phyloP scores from a whole-genome alignment of 2,113 vertebrate species.

The Cheilinus undulatus region DNA sequence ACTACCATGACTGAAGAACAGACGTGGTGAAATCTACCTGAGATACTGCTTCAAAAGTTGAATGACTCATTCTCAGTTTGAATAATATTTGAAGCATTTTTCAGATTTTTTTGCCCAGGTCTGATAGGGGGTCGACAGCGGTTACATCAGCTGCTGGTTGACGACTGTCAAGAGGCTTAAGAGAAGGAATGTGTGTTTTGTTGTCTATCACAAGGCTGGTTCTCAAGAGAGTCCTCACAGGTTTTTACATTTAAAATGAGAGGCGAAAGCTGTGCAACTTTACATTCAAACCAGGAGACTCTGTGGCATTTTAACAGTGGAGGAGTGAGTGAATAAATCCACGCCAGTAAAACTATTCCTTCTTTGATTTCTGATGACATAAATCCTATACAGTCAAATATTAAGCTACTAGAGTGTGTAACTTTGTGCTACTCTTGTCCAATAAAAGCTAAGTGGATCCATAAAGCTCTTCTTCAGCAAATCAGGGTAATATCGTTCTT shows the following conservation, averaged over 20 bases:
- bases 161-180: constrained; percentile 16
- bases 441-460: constrained; percentile 88
- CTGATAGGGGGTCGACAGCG: constrained; percentile 62
- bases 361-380: constrained; percentile 88
- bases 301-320: constrained; percentile 99
- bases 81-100: constrained; percentile 39
- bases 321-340: constrained; percentile 94
- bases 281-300: constrained; percentile 99
- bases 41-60: constrained; percentile 48
- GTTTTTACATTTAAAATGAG: constrained; percentile 87
- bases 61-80: constrained; percentile 4
- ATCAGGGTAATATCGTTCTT: constrained; percentile 80
- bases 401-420: constrained; percentile 88
- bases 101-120: constrained; percentile 54
- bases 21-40: constrained; percentile 51
- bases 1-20: constrained; percentile 70
- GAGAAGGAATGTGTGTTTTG: constrained; percentile 51
- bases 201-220: constrained; percentile 62
- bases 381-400: constrained; percentile 80
- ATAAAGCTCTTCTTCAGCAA: constrained; percentile 82
- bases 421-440: constrained; percentile 86
- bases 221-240: constrained; percentile 70
- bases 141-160: constrained; percentile 66
- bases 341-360: constrained; percentile 94
- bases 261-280: constrained; percentile 98